Base-by-base conservation (phyloP, 2,797 vertebrate genomes). In the Megaceryle alcyon region DNA sequence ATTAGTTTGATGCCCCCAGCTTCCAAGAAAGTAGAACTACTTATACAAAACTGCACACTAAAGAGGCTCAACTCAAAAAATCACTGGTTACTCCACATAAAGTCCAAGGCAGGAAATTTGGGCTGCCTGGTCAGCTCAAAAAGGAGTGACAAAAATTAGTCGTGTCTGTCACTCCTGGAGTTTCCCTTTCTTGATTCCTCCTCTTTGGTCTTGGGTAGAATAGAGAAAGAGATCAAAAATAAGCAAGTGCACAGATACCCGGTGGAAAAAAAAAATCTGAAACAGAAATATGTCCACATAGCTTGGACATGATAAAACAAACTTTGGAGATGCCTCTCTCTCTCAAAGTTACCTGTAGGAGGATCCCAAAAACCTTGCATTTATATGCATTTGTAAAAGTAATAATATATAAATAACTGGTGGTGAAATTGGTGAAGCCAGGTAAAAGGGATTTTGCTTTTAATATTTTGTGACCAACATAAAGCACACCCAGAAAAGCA, bases 1-100 rank as follows among this genome's bases (percentile, higher is more conserved):
- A 33, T 25, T 72, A 0, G 0, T 46, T 53, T 53, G 43, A 60
- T 56, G 64, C 12, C 28, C 41, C 9, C 5, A 20, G 33, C 15
- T 83, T 88, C 76, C 72, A 92, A 86, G 73, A 88, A 86, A 81
- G 19, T 6, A 49, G 14, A 86, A 35, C 20, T 44, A 44, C 12
- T 81, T 69, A 25, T 81, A 77, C 7, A 77, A 73, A 89, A 66
- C 37, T 0, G 0, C 29, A 51, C 31, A 71, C 39, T 31, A 61
- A 69, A 91, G 39, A 26, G 25, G 12, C 31, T 39, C 0, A 0
- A 11, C 22, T 86, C 10, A 16, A 28, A 28, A 28, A 2, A 7
- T 78, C 28, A 26, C 15, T 61, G 28, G 13, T 48, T 86, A 31
- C 14, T 68, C 31, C 19, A 56, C 14, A 10, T 41, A 57, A 82